Evolutionary conservation across 2,888 invertebrate species (phyloP).

Genomic region (Helobdella robusta): DNA sequence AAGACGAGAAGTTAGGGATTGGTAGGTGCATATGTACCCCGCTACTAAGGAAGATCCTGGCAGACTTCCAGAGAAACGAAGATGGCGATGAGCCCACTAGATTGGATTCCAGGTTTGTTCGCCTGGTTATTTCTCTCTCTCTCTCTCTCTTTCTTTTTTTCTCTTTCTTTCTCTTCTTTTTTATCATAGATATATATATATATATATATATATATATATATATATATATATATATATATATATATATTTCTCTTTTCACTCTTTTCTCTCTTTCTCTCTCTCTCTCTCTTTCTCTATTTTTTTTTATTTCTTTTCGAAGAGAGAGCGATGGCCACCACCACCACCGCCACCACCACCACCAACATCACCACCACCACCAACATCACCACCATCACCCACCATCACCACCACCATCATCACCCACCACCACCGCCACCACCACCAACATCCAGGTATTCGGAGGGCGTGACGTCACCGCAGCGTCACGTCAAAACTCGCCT

Average conservation of each 20-base stretch:
- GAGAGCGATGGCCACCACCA: background rate
- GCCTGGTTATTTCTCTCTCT: background rate
- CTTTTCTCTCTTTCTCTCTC: background rate
- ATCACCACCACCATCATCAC: background rate
- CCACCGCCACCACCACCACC: background rate
- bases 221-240: no score
- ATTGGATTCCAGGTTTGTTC: slow-evolving; percentile 67
- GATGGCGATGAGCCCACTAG: slow-evolving; percentile 92
- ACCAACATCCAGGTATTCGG: slow-evolving; percentile 66
- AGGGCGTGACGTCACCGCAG: slow-evolving; percentile 94
- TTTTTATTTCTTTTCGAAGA: background rate
- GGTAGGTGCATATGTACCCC: slow-evolving; percentile 96
- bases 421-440: no score
- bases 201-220: no score
- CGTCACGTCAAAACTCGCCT: slow-evolving; percentile 94
- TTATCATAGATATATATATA: background rate
- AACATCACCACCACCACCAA: no score
- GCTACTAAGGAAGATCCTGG: slow-evolving; percentile 81
- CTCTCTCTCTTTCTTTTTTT: background rate
- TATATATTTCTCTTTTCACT: background rate
- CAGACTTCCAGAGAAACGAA: slow-evolving; percentile 71
- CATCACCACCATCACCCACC: background rate
- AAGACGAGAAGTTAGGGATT: slow-evolving; percentile 88
- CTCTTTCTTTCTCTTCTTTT: background rate
- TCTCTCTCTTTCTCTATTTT: background rate